A percentile compares a stretch with the other conserved stretches of the same genome.
These are phyloP conservation scores for Anisognathus igniventris DNA, from an alignment of 2,797 vertebrate genomes.

Conservation along the genomic window DNA sequence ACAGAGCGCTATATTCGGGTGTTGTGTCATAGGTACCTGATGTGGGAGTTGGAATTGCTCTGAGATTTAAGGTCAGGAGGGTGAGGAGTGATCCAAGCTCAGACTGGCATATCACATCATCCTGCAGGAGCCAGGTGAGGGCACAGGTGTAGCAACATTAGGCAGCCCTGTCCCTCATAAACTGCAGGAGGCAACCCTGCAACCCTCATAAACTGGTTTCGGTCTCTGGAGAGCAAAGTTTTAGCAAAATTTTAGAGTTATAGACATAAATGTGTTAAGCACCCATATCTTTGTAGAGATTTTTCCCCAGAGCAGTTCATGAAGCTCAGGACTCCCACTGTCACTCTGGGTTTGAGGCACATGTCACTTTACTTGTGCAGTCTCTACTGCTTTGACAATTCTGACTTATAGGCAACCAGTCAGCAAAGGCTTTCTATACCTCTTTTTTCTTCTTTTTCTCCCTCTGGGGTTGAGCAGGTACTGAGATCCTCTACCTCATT, in stretches of 20 bases:
- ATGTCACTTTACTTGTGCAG: background rate
- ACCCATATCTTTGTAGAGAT: accelerated
- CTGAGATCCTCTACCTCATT: background rate
- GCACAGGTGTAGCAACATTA: background rate
- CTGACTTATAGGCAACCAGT: background rate
- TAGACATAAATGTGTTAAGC: background rate
- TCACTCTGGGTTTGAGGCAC: background rate
- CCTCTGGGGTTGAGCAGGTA: background rate
- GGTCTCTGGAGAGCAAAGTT: background rate
- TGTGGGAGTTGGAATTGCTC: background rate
- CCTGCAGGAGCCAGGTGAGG: background rate
- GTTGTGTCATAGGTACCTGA: background rate
- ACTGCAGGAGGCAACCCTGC: background rate
- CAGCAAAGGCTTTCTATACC: background rate
- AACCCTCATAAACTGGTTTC: background rate
- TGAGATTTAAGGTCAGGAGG: background rate
- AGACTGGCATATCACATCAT: background rate
- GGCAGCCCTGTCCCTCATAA: background rate
- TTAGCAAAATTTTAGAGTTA: background rate
- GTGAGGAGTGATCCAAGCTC: background rate
- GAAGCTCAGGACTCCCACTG: background rate
- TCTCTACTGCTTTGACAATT: background rate
- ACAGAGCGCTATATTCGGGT: background rate
- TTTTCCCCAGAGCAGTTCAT: background rate
- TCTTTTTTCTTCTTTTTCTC: background rate